phyloP scores from a whole-genome alignment of 2,888 invertebrate species.

The Dermolepida albohirtum region DNA sequence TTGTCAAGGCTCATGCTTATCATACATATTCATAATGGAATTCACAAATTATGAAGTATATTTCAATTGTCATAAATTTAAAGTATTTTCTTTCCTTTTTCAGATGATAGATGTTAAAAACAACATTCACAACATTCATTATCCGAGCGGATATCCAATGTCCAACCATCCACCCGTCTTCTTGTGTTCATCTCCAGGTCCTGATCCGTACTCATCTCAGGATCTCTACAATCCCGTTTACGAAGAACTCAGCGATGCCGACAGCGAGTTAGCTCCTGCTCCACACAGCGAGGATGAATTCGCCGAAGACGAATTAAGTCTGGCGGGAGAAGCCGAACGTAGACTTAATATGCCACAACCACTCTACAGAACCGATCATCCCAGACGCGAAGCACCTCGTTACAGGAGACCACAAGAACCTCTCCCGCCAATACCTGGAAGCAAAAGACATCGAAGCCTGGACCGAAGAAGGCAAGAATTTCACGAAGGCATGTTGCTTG shows the following conservation, averaged over 20 bases:
- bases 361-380: slow-evolving; percentile 61
- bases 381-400: slow-evolving; percentile 66
- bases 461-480: slow-evolving; percentile 77
- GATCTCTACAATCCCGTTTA: slow-evolving; percentile 83
- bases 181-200: slow-evolving; percentile 77
- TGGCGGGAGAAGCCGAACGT: slow-evolving; percentile 65
- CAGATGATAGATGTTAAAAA: slow-evolving; percentile 81
- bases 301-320: slow-evolving; percentile 83
- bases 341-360: slow-evolving; percentile 64
- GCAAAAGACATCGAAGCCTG: slow-evolving; percentile 67
- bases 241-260: slow-evolving; percentile 80
- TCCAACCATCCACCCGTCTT: slow-evolving; percentile 75
- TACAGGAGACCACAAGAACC: slow-evolving; percentile 73
- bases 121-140: slow-evolving; percentile 66
- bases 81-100: slow-evolving; percentile 53
- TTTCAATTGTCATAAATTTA: neutral
- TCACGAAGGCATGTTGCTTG: slow-evolving; percentile 83
- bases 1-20: too few relatives aligned
- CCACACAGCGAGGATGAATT: slow-evolving; percentile 86
- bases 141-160: slow-evolving; percentile 73
- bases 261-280: slow-evolving; percentile 69
- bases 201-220: slow-evolving; percentile 74
- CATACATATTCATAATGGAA: too few relatives aligned
- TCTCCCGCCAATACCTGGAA: slow-evolving; percentile 70
- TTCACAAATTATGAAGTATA: too few relatives aligned